These are phyloP conservation scores for Brotula barbata DNA, from an alignment of 2,797 vertebrate genomes.

Conservation along the genomic window DNA sequence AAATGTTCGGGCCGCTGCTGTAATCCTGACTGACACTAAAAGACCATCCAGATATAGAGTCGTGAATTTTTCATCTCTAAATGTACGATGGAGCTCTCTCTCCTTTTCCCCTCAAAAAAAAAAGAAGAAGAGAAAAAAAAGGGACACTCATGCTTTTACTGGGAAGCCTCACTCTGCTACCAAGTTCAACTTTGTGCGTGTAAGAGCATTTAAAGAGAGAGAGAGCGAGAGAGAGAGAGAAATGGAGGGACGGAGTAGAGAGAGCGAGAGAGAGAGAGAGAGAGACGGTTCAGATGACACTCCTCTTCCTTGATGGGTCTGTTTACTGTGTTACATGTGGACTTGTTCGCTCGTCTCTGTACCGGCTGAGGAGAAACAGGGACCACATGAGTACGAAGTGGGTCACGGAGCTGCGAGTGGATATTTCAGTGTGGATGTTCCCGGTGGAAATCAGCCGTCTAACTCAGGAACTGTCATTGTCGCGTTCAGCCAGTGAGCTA, in stretches of 20 bases:
- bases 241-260: not conserved
- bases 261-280: not conserved
- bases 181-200: slow-evolving; percentile 19
- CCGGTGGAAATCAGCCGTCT: slow-evolving; percentile 44
- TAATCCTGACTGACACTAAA: slow-evolving; percentile 87
- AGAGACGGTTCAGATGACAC: slow-evolving; percentile 14
- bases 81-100: slow-evolving; percentile 62
- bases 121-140: no score
- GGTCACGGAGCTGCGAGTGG: slow-evolving; percentile 35
- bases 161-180: slow-evolving; percentile 15
- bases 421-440: slow-evolving; percentile 38
- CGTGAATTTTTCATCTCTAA: slow-evolving; percentile 84
- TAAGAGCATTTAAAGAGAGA: slow-evolving; percentile 25
- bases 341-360: slow-evolving; percentile 53
- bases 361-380: slow-evolving; percentile 24
- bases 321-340: slow-evolving; percentile 59
- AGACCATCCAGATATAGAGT: slow-evolving; percentile 84
- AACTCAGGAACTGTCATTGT: slow-evolving; percentile 14
- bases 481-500: slow-evolving; percentile 16
- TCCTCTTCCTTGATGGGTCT: slow-evolving; percentile 34
- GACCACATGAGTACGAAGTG: slow-evolving; percentile 42
- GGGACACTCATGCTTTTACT: slow-evolving; percentile 57
- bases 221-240: slow-evolving; percentile 5
- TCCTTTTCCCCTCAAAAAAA: slow-evolving; percentile 21
- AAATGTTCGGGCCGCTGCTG: slow-evolving; percentile 72